Base-by-base conservation (phyloP, 1,140 invertebrate genomes). In the Leptopilina boulardi region DNA sequence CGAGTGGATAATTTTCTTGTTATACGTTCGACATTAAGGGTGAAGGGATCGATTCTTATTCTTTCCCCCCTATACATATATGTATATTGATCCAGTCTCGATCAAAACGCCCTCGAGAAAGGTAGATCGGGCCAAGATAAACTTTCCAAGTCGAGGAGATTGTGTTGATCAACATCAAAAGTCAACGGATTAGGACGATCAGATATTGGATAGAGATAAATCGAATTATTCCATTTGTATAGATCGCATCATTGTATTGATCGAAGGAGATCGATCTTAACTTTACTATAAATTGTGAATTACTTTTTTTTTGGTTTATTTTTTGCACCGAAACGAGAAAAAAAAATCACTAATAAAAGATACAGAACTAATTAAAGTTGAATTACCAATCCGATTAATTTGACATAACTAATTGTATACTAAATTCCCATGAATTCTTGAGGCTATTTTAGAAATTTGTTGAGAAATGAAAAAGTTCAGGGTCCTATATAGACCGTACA, bases 1-100 rank as follows among this genome's bases (percentile, higher is more conserved):
- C 87, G 80, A 84, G 83, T 89, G 87, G 88, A 89, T 89, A 89
- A 89, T 89, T 89, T 89, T 88, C 88, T 88, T 85, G 85, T 89
- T 87, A 87, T 87, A 80, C 83, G 77, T 86, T 87, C 56, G 77
- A 76, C 56, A 88, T 89, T 89, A 87, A 80, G 70, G 77, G 71
- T 80, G 74, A 85, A 84, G 51, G 74, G 30, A 42, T 23, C 42
- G 23, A 21, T 18, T 78, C 66, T 70, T 66, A 73, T 51, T 54
- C 34, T 19, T 47, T 54, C 38, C 51, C 38, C n/a, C 41, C 59
- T 56, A 9, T 71, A 59, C 77, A 73, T 9, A 30, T 5, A 30
- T 30, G 21, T 13, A 10, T 59, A 66, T 66, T 23, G 59, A 71
- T 71, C 34, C 34, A 42, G 13, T 21, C 70, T 23, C 70, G 34